phyloP scores from a whole-genome alignment of 2,888 invertebrate species.

The Branchellion lobata region DNA sequence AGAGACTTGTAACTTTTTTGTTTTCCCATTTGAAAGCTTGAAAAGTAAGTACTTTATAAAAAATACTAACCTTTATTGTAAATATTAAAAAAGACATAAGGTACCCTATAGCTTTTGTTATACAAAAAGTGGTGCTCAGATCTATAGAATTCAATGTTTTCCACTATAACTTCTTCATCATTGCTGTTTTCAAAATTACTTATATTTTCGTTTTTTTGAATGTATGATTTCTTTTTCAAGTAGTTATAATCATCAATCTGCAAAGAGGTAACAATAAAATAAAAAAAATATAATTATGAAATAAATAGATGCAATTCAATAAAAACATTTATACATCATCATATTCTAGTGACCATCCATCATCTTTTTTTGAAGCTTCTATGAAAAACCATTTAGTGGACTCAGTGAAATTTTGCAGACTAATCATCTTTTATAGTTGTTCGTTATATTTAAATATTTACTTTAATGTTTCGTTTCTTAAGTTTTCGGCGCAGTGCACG shows the following conservation, averaged over 20 bases:
- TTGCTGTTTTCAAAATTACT: not conserved
- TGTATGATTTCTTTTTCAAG: not conserved
- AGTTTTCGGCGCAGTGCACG: no score
- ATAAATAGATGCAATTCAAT: not conserved
- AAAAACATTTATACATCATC: not conserved
- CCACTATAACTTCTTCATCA: not conserved
- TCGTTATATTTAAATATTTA: no score
- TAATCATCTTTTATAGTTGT: not conserved
- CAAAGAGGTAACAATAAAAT: not conserved
- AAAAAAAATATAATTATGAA: not conserved
- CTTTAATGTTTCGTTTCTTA: no score
- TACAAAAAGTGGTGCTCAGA: constrained; percentile 61
- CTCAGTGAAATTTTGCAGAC: not conserved
- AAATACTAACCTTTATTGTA: not conserved
- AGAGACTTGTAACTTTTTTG: not conserved
- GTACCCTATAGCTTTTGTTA: constrained; percentile 61
- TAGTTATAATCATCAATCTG: not conserved
- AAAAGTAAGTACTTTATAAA: no score
- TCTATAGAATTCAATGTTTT: not conserved
- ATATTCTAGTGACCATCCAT: not conserved
- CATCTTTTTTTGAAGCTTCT: not conserved
- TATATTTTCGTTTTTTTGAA: not conserved
- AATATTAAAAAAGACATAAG: constrained; percentile 62
- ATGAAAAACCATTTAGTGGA: not conserved
- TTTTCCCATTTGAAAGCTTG: not conserved